These are phyloP conservation scores for Synanthedon formicaeformis DNA, from an alignment of 2,888 invertebrate species.

Conservation along the genomic window DNA sequence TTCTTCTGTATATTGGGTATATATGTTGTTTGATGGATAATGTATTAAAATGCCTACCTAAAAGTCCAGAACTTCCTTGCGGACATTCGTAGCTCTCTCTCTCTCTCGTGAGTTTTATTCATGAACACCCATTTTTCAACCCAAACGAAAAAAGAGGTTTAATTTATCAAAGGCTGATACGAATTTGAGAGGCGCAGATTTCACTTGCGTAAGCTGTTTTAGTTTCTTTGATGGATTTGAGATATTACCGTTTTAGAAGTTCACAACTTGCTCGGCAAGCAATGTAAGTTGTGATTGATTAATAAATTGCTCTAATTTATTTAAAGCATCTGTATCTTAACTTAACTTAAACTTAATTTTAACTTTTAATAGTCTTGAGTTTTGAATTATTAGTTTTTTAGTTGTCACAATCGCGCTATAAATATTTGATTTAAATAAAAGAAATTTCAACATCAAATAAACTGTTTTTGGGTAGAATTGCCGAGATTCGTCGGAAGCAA, in stretches of 20 bases:
- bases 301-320: too few relatives aligned
- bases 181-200: conserved; percentile 12
- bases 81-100: conserved; percentile 1
- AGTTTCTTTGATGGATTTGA: neutral
- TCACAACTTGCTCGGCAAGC: neutral
- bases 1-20: too few relatives aligned
- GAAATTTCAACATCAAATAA: neutral
- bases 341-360: too few relatives aligned
- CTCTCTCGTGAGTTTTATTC: conserved; percentile 18
- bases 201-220: neutral
- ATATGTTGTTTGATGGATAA: too few relatives aligned
- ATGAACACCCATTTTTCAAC: conserved; percentile 28
- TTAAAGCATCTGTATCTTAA: too few relatives aligned
- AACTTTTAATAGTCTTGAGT: too few relatives aligned
- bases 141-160: neutral
- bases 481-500: conserved; percentile 26
- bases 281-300: neutral
- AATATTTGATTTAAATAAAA: neutral
- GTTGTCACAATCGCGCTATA: too few relatives aligned
- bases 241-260: neutral
- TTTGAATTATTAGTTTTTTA: too few relatives aligned
- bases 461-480: neutral
- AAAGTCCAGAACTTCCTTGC: too few relatives aligned
- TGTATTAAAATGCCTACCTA: too few relatives aligned
- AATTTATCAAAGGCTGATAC: conserved; percentile 10